Percentiles rank a stretch among this genome's conserved stretches.
Evolutionary conservation across 2,797 vertebrate species (phyloP).

Genomic region (Buphagus erythrorhynchus): DNA sequence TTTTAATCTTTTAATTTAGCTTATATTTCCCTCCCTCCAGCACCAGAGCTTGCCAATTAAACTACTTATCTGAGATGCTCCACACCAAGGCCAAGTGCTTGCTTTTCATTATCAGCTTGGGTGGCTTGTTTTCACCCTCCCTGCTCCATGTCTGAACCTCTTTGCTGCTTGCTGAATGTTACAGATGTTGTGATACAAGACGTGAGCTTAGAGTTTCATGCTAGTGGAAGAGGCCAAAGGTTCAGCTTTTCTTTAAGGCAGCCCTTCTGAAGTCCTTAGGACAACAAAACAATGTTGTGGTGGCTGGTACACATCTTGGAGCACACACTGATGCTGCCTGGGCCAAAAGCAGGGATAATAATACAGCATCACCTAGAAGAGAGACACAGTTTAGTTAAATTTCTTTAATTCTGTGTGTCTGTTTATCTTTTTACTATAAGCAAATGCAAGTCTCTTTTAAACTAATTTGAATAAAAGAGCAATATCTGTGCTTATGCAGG

Average conservation of each 20-base stretch:
- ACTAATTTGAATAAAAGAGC: background rate
- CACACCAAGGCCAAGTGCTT: constrained; percentile 41
- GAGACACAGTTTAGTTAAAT: background rate
- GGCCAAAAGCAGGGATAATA: background rate
- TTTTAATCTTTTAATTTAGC: constrained; percentile 76
- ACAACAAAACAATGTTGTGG: background rate
- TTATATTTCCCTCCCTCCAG: constrained; percentile 62
- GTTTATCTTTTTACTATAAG: background rate
- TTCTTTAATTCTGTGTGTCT: background rate
- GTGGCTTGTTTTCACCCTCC: constrained; percentile 47
- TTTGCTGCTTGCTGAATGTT: constrained; percentile 8
- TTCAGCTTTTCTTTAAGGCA: background rate
- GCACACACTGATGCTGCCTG: rapidly evolving
- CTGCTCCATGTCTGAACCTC: constrained; percentile 11
- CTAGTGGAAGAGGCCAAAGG: background rate
- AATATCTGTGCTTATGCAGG: background rate
- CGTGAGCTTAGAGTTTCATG: background rate
- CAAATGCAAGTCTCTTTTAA: background rate
- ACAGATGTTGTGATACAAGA: background rate
- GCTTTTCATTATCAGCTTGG: constrained; percentile 56
- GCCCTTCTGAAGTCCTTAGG: background rate
- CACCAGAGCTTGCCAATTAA: constrained; percentile 64
- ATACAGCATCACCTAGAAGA: background rate
- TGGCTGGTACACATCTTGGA: background rate
- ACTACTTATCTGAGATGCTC: constrained; percentile 63